These are phyloP conservation scores for Trichacis sp. DNA, from an alignment of 2,888 invertebrate species.

Conservation along the genomic window DNA sequence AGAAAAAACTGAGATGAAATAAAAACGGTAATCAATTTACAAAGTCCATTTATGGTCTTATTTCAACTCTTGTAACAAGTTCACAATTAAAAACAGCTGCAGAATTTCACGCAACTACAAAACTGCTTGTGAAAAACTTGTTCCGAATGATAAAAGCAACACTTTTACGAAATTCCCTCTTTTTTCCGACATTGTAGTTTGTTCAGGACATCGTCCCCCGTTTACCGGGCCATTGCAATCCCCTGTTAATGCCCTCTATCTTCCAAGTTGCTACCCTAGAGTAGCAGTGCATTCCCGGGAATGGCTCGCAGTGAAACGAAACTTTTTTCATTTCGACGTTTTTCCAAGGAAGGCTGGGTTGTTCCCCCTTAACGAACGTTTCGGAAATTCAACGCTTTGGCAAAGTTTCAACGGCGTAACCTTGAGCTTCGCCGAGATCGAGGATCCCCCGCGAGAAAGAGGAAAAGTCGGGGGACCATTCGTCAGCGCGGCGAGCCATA, in stretches of 20 bases:
- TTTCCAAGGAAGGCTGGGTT: neutral
- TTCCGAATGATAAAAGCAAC: too few relatives aligned
- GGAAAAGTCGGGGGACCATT: constrained; percentile 37
- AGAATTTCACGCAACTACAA: too few relatives aligned
- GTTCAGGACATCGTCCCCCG: constrained; percentile 34
- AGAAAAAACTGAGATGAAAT: too few relatives aligned
- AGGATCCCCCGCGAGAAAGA: constrained; percentile 7
- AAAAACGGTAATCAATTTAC: too few relatives aligned
- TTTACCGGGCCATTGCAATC: constrained; percentile 39
- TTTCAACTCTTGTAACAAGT: too few relatives aligned
- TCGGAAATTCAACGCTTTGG: neutral
- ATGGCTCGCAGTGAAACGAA: neutral
- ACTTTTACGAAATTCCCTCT: too few relatives aligned
- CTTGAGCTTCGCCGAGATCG: neutral
- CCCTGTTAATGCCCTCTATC: constrained; percentile 35
- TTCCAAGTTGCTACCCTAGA: constrained; percentile 23
- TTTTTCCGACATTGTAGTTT: too few relatives aligned
- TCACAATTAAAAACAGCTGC: too few relatives aligned
- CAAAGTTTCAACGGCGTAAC: constrained; percentile 1
- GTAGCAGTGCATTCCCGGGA: constrained; percentile 14
- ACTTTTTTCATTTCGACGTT: neutral
- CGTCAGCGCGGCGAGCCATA: constrained; percentile 48
- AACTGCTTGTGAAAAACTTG: too few relatives aligned
- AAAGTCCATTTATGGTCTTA: too few relatives aligned
- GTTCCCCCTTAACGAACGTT: neutral